Evolutionary conservation across 2,113 vertebrate genomes (phyloP), one percentile per base, ranked within the genome.

Genomic region (Paramormyrops kingsleyae): DNA sequence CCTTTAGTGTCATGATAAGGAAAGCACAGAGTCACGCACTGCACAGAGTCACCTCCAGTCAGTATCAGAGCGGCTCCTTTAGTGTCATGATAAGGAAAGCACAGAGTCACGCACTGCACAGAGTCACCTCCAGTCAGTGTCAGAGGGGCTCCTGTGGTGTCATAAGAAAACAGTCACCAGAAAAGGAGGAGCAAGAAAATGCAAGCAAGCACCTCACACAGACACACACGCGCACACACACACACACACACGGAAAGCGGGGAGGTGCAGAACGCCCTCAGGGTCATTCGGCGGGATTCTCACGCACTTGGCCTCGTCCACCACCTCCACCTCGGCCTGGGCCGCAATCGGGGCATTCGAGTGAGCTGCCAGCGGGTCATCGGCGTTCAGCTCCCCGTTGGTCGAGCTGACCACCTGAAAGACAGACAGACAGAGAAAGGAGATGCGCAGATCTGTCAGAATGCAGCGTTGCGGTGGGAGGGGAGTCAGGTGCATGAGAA

Each of bases 291-390:
- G 31, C 59, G 62, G 39, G 70, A 44, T 74, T 70, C 89, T 91
- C 90, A 99, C 98, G 90, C 99, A 99, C 99, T 99, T 99, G 93
- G 99, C 98, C 95, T 99, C 99, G 77, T 99, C 99, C 93, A 98
- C 97, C 95, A 99, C 97, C 93, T 99, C 98, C 97, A 99, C 97
- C 94, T 99, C 98, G 0, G 98, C 95, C 92, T 98, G 98, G 7
- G 97, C 97, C 56, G 98, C 97, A 92, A 99, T 98, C 0, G 98
- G 98, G 74, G 97, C 97, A 2, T 96, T 99, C 93, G 99, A 99
- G 92, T 98, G 98, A 89, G 94, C 97, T 42, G 97, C 96, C 0
- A 97, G 96, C 0, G 97, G 98, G 92, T 99, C 98, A 0, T 99
- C 99, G 2, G 96, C 96, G 5, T 99, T 99, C 95, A 99, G 97